phyloP scores from a whole-genome alignment of 1,140 invertebrate genomes.

The Thereuonema tuberculata region DNA sequence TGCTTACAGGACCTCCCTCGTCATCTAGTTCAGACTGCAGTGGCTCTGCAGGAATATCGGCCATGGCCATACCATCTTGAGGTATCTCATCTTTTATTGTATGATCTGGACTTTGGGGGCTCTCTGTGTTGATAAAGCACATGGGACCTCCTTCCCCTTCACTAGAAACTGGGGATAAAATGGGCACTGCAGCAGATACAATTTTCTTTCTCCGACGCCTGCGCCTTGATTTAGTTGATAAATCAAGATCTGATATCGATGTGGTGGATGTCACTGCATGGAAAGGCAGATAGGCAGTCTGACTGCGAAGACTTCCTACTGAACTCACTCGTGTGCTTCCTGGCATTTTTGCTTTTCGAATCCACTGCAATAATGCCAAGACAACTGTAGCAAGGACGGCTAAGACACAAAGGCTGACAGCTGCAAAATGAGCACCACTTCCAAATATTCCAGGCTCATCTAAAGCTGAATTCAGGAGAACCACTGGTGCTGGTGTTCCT shows the following conservation, averaged over 20 bases:
- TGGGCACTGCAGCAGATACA: background rate
- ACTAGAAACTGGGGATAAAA: background rate
- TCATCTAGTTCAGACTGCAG: background rate
- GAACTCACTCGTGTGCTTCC: background rate
- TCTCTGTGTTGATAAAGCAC: background rate
- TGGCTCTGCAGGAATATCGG: background rate
- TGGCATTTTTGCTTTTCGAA: background rate
- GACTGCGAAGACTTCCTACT: background rate
- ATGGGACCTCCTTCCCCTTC: background rate
- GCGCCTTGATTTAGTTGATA: background rate
- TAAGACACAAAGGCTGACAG: background rate
- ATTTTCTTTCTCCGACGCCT: background rate
- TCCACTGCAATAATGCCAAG: background rate
- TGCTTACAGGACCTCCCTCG: background rate
- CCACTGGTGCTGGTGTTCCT: background rate
- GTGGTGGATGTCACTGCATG: conserved; percentile 3
- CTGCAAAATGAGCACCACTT: background rate
- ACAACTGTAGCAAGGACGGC: background rate
- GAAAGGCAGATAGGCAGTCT: background rate
- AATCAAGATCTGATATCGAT: background rate
- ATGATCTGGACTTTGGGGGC: background rate
- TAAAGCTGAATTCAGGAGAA: background rate
- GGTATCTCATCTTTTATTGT: background rate
- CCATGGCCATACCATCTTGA: background rate
- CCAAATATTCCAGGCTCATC: background rate